These are phyloP conservation scores for Andrena bicolor DNA, from an alignment of 2,888 invertebrate species.

Conservation along the genomic window DNA sequence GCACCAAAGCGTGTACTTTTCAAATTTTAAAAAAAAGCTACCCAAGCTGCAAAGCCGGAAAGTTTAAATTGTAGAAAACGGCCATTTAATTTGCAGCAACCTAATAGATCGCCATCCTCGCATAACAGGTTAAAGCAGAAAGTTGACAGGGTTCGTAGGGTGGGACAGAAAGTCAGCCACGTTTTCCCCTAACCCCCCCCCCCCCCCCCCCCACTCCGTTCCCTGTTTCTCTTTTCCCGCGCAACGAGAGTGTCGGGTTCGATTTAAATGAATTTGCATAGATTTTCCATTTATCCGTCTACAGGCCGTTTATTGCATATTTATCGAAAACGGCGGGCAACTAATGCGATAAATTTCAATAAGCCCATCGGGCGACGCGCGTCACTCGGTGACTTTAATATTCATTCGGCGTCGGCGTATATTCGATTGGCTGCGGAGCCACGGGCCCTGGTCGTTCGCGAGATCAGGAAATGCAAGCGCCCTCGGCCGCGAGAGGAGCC, in stretches of 20 bases:
- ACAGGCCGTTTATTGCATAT: constrained; percentile 77
- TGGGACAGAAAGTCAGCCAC: constrained; percentile 35
- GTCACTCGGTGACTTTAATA: constrained; percentile 67
- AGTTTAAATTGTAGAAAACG: too few species aligned
- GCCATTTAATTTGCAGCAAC: too few species aligned
- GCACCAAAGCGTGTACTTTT: too few species aligned
- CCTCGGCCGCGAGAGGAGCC: constrained; percentile 6
- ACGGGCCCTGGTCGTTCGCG: not conserved
- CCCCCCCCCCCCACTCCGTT: not conserved
- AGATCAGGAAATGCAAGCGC: constrained; percentile 48
- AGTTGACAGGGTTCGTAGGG: not conserved
- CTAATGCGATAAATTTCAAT: constrained; percentile 78
- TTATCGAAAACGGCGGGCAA: constrained; percentile 74
- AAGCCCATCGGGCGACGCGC: constrained; percentile 66
- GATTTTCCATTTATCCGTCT: constrained; percentile 76
- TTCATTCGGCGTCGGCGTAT: constrained; percentile 60
- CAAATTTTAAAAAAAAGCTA: too few species aligned
- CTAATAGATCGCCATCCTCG: not conserved
- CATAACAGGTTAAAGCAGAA: not conserved
- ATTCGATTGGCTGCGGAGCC: constrained; percentile 20
- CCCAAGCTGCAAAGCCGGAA: too few species aligned
- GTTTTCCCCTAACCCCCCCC: constrained; percentile 4
- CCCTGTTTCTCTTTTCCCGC: constrained; percentile 16
- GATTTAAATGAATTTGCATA: constrained; percentile 77
- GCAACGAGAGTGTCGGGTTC: constrained; percentile 31